Percentiles rank a stretch among this genome's conserved stretches.
phyloP scores from a whole-genome alignment of 2,888 invertebrate species.

The Prosapia bicincta region DNA sequence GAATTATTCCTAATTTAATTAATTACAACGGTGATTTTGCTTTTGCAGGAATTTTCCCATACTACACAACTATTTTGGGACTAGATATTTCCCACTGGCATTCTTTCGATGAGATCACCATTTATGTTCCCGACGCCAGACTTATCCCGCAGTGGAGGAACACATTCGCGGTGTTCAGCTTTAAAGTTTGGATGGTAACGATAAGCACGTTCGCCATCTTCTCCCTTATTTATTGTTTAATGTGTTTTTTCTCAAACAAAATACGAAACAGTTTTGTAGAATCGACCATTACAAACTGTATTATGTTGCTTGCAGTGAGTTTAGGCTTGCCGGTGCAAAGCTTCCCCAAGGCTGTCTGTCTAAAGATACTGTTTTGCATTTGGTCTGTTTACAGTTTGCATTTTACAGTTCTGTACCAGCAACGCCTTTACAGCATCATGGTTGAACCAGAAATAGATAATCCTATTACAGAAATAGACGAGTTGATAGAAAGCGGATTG shows the following conservation, averaged over 20 bases:
- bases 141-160: not conserved
- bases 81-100: not conserved
- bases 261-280: not conserved
- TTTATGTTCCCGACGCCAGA: not conserved
- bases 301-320: not conserved
- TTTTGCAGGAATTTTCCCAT: not conserved
- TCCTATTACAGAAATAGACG: not conserved
- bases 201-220: not conserved
- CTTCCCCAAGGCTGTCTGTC: not conserved
- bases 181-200: not conserved
- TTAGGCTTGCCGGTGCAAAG: not conserved
- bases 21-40: not conserved
- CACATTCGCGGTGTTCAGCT: not conserved
- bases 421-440: not conserved
- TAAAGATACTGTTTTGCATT: not conserved
- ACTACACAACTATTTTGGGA: not conserved
- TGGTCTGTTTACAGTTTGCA: not conserved
- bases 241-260: not conserved
- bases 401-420: not conserved
- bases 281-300: not conserved
- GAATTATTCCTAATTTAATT: not conserved
- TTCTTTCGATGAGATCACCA: not conserved
- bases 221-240: not conserved
- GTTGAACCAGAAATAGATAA: not conserved
- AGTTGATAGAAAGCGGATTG: not conserved